Percentiles rank a stretch among this genome's conserved stretches.
These are phyloP conservation scores for Embidobia sp. DNA, from an alignment of 2,888 invertebrate genomes.

Conservation along the genomic window DNA sequence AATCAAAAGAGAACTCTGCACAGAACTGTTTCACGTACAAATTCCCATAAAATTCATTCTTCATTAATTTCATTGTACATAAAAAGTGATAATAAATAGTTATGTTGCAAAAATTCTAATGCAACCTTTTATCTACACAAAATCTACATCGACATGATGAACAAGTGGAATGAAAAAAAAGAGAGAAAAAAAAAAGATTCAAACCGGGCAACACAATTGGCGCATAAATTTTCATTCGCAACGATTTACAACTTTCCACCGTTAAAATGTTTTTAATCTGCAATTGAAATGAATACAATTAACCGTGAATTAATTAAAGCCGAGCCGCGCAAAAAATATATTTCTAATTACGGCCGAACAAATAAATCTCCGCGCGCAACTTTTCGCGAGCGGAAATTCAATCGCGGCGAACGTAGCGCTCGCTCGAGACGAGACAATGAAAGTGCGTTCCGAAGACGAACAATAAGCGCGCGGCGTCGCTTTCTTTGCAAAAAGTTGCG, in stretches of 20 bases:
- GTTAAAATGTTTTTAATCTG: neutral
- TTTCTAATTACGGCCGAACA: slow-evolving; percentile 53
- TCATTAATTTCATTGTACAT: no score
- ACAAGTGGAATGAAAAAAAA: no score
- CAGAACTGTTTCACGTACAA: no score
- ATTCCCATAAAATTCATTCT: no score
- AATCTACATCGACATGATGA: no score
- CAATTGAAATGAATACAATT: slow-evolving; percentile 48
- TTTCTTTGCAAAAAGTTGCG: slow-evolving; percentile 60
- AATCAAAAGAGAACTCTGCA: no score
- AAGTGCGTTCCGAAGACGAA: slow-evolving; percentile 61
- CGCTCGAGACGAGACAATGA: slow-evolving; percentile 49
- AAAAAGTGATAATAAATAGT: no score
- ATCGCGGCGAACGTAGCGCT: slow-evolving; percentile 45
- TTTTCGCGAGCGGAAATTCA: slow-evolving; percentile 64
- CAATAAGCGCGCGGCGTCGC: slow-evolving; percentile 46
- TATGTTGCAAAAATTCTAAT: no score
- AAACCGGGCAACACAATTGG: no score
- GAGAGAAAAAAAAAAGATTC: neutral
- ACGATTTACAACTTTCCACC: neutral
- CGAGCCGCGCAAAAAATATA: slow-evolving; percentile 46
- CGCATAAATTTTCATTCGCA: neutral
- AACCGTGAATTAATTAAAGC: slow-evolving; percentile 53
- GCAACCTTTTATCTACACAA: no score
- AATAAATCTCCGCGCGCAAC: slow-evolving; percentile 54